These are phyloP conservation scores for Cerastis rubricosa DNA, from an alignment of 2,888 invertebrate species.

Conservation along the genomic window DNA sequence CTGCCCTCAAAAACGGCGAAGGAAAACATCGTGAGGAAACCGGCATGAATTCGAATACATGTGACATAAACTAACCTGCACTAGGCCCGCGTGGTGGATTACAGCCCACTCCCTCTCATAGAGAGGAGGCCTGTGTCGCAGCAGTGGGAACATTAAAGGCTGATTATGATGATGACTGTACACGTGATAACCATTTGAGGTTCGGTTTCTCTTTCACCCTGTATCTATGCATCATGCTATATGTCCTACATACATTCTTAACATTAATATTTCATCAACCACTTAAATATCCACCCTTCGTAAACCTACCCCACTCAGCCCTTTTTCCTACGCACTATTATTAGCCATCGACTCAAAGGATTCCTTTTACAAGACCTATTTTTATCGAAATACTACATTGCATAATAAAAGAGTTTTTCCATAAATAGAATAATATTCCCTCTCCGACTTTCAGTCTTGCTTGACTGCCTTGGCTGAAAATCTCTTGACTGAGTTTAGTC, in stretches of 20 bases:
- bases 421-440: neutral
- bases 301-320: neutral
- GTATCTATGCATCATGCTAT: neutral
- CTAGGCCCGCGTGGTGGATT: no score
- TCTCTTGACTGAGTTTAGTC: neutral
- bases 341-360: slow-evolving; percentile 19
- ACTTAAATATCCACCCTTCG: neutral
- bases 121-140: no score
- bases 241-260: neutral
- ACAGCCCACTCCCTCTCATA: no score
- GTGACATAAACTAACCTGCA: no score
- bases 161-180: no score
- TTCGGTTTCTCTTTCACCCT: neutral
- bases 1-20: no score
- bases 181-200: neutral
- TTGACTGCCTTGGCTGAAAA: neutral
- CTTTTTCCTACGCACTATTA: slow-evolving; percentile 6
- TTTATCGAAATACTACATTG: neutral
- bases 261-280: slow-evolving; percentile 22
- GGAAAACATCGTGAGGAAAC: no score
- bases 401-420: neutral
- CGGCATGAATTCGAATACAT: no score
- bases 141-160: no score
- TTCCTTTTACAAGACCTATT: neutral
- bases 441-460: neutral